Conservation (phyloP, 2,797 vertebrate species). For the Myripristis murdjan region DNA sequence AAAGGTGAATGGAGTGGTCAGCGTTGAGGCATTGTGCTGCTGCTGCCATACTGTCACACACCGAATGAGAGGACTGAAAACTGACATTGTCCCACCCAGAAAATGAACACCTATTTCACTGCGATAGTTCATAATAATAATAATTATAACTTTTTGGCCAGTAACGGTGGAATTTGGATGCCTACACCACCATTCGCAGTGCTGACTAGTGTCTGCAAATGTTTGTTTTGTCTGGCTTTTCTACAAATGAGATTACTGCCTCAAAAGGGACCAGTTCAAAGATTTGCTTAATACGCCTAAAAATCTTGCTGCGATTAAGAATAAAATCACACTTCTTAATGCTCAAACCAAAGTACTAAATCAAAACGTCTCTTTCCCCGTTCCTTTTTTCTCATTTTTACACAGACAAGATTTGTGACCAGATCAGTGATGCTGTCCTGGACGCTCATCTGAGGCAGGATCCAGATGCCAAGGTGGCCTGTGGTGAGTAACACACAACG, state of each 20-base stretch:
- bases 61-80: neutral
- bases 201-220: neutral
- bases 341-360: neutral
- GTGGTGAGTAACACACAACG: conserved; percentile 87
- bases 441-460: conserved; percentile 96
- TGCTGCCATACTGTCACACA: conserved; percentile 2
- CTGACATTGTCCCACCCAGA: no score
- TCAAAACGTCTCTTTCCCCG: conserved; percentile 1
- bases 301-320: conserved; percentile 2
- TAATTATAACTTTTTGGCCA: neutral
- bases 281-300: conserved; percentile 6
- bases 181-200: neutral
- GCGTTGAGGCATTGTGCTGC: conserved; percentile 49
- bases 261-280: neutral
- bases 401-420: conserved; percentile 98
- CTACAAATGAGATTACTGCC: conserved; percentile 5
- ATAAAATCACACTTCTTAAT: neutral
- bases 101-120: neutral
- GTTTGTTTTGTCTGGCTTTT: conserved; percentile 3
- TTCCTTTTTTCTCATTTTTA: conserved; percentile 29
- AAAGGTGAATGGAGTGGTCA: conserved; percentile 42
- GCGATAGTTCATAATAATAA: neutral
- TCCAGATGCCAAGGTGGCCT: conserved; percentile 97
- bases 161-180: neutral
- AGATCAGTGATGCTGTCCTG: conserved; percentile 98